Evolutionary conservation across 2,113 vertebrate species (phyloP).

Genomic region (Nasalis larvatus): DNA sequence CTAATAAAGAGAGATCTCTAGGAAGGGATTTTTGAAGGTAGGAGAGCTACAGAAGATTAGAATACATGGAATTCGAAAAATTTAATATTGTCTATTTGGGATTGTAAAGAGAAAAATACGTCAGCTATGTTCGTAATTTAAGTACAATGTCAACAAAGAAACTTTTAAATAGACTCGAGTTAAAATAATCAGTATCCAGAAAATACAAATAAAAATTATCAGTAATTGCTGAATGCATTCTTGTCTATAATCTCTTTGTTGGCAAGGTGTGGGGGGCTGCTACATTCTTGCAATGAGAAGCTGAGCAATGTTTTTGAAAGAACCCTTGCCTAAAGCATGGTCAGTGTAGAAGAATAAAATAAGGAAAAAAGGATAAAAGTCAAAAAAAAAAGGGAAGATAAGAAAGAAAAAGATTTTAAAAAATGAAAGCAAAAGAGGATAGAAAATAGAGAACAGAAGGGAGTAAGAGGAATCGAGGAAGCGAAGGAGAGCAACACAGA

Average conservation of each 20-base stretch:
- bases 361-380: neutral
- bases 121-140: neutral
- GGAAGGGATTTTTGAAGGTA: neutral
- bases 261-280: neutral
- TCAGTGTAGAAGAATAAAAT: neutral
- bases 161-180: neutral
- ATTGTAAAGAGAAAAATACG: neutral
- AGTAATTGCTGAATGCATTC: neutral
- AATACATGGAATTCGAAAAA: neutral
- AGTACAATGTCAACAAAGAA: neutral
- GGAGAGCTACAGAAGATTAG: neutral
- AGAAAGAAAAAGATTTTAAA: neutral
- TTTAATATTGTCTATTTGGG: neutral
- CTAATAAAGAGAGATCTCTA: neutral
- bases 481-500: neutral
- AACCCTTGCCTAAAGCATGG: neutral
- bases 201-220: neutral
- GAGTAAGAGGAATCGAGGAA: neutral
- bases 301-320: neutral
- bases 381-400: neutral
- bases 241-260: neutral
- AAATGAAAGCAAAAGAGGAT: neutral
- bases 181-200: neutral
- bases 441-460: neutral
- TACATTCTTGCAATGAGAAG: neutral